phyloP scores from a whole-genome alignment of 2,888 invertebrate species.

The Nezara viridula region DNA sequence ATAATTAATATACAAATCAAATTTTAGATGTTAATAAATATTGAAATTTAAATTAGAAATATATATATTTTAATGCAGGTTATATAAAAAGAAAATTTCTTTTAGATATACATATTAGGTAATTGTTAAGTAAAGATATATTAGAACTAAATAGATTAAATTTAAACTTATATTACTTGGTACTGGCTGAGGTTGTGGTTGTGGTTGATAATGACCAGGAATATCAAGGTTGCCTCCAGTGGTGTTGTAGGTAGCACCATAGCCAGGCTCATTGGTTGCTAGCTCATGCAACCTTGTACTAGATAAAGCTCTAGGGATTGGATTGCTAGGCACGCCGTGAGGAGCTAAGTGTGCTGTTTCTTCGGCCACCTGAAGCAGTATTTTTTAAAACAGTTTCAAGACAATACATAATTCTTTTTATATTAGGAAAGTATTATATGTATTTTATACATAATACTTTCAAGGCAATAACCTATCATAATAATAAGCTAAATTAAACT shows the following conservation, averaged over 20 bases:
- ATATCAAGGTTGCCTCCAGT: constrained; percentile 78
- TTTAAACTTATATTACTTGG: background rate
- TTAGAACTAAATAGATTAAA: background rate
- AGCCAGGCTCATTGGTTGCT: constrained; percentile 77
- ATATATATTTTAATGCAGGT: background rate
- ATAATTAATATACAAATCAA: background rate
- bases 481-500: too few relatives aligned
- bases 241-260: constrained; percentile 83
- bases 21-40: background rate
- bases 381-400: background rate
- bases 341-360: constrained; percentile 91
- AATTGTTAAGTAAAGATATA: background rate
- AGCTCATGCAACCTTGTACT: constrained; percentile 86
- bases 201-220: constrained; percentile 70
- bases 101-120: background rate
- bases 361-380: constrained; percentile 72
- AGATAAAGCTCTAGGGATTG: constrained; percentile 87
- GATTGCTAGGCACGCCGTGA: constrained; percentile 95
- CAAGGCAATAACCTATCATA: too few relatives aligned
- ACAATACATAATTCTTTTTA: background rate
- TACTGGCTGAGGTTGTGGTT: constrained; percentile 57
- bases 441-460: too few relatives aligned
- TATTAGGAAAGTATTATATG: too few relatives aligned
- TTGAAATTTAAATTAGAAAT: background rate
- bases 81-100: background rate